Evolutionary conservation across 2,888 invertebrate genomes (phyloP).

Genomic region (Liopterus haemorrhoidalis): DNA sequence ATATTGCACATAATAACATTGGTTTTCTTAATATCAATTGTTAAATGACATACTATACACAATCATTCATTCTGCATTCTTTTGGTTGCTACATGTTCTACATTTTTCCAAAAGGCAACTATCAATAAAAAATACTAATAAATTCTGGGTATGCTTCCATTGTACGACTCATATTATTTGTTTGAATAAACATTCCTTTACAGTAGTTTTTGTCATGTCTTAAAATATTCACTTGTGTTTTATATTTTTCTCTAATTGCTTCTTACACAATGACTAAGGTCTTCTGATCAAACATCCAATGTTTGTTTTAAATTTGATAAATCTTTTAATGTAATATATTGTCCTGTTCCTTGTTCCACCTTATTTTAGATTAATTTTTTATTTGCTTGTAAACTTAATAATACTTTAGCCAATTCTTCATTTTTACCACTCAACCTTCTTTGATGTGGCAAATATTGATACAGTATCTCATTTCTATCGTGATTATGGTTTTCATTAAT

Average conservation of each 20-base stretch:
- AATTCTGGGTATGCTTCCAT: constrained; percentile 8
- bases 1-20: no score
- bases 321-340: not conserved
- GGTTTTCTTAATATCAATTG: no score
- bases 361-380: not conserved
- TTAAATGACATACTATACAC: no score
- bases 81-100: no score
- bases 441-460: not conserved
- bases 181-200: constrained; percentile 13
- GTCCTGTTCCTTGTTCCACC: not conserved
- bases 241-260: not conserved
- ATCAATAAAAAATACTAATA: constrained; percentile 5
- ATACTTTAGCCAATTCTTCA: not conserved
- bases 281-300: not conserved
- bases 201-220: no score
- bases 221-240: no score
- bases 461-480: no score
- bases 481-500: no score
- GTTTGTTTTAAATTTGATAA: no score
- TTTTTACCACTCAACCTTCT: not conserved
- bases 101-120: constrained; percentile 2
- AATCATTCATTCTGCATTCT: no score
- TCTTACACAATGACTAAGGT: not conserved
- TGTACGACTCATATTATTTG: constrained; percentile 5
- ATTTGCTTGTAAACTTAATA: not conserved